phyloP scores from a whole-genome alignment of 2,113 vertebrate genomes.

The Zosterops lateralis region DNA sequence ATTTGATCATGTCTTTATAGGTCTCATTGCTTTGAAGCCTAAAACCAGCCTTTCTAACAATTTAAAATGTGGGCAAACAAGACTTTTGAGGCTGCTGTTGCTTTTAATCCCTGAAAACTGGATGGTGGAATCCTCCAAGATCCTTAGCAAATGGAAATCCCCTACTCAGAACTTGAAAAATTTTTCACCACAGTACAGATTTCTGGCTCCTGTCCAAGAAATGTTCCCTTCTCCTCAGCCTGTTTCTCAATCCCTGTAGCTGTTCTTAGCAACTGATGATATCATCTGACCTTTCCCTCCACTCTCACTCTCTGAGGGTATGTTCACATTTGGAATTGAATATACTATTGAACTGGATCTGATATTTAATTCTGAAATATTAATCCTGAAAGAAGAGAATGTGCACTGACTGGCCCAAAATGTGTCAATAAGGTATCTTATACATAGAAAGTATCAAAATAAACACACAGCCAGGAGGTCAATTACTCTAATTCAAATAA shows the following conservation, averaged over 20 bases:
- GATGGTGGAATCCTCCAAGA: not conserved
- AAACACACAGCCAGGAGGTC: not conserved
- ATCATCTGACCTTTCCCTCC: constrained; percentile 28
- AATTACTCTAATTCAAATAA: not conserved
- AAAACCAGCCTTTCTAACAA: not conserved
- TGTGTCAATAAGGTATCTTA: not conserved
- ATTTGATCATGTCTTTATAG: not conserved
- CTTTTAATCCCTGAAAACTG: not conserved
- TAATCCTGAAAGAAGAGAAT: not conserved
- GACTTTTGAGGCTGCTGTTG: not conserved
- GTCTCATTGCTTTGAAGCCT: not conserved
- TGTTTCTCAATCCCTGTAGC: not conserved
- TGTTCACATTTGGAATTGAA: not conserved
- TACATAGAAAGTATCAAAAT: not conserved
- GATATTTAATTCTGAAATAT: not conserved
- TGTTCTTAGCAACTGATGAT: not conserved
- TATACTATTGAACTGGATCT: not conserved
- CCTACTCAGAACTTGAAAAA: not conserved
- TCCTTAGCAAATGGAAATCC: not conserved
- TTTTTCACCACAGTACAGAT: not conserved
- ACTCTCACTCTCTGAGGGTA: not conserved
- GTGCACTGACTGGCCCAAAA: not conserved
- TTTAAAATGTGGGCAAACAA: not conserved
- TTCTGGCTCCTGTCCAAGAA: not conserved
- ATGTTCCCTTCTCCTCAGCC: not conserved